phyloP scores from a whole-genome alignment of 2,797 vertebrate genomes.

The Harpagifer antarcticus region DNA sequence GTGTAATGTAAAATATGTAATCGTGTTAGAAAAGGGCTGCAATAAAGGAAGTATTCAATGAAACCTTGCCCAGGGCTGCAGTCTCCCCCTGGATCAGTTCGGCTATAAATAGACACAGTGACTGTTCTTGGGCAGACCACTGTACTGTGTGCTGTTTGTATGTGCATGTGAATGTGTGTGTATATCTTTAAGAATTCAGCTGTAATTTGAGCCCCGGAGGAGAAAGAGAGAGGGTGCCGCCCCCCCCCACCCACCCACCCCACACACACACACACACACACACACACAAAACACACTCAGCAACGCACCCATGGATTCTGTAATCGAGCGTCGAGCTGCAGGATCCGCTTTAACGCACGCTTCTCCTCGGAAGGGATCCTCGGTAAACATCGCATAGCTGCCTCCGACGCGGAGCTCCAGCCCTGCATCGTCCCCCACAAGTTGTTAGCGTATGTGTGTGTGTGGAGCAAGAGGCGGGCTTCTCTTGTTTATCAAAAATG shows the following conservation, averaged over 20 bases:
- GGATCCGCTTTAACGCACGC: slow-evolving; percentile 64
- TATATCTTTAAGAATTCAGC: slow-evolving; percentile 82
- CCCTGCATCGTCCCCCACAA: slow-evolving; percentile 14
- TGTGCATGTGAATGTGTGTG: slow-evolving; percentile 29
- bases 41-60: slow-evolving; percentile 11
- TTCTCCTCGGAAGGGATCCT: slow-evolving; percentile 28
- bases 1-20: too few relatives aligned
- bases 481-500: slow-evolving; percentile 52
- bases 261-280: not conserved
- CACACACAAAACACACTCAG: slow-evolving; percentile 16
- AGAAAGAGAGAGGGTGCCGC: slow-evolving; percentile 18
- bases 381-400: slow-evolving; percentile 41
- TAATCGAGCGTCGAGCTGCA: slow-evolving; percentile 76
- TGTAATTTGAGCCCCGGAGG: slow-evolving; percentile 75
- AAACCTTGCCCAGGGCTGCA: slow-evolving; percentile 10
- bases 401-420: slow-evolving; percentile 9
- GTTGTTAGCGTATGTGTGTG: slow-evolving; percentile 29
- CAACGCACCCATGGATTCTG: slow-evolving; percentile 41
- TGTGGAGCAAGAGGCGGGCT: slow-evolving; percentile 31
- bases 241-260: too few relatives aligned
- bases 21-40: not conserved
- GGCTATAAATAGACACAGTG: slow-evolving; percentile 66
- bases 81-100: slow-evolving; percentile 31
- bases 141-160: slow-evolving; percentile 10
- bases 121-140: slow-evolving; percentile 26